These are phyloP conservation scores for Ennomos erosarius DNA, from an alignment of 2,888 invertebrate species.

Conservation along the genomic window DNA sequence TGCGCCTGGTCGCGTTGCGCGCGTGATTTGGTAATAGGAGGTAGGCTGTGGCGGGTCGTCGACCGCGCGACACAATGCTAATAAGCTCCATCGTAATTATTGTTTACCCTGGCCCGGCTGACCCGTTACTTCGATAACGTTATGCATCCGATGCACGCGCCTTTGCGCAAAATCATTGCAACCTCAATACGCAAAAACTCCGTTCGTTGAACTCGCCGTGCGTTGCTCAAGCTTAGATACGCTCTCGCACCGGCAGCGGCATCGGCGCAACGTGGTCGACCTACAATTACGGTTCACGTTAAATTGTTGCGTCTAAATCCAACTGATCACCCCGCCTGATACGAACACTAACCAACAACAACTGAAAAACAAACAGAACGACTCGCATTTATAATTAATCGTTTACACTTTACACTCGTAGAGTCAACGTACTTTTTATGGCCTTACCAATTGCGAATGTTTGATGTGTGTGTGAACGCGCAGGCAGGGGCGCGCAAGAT, in stretches of 20 bases:
- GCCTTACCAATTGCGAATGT: slow-evolving; percentile 46
- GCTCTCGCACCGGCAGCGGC: slow-evolving; percentile 35
- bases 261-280: slow-evolving; percentile 36
- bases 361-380: slow-evolving; percentile 27
- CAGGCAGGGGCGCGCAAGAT: slow-evolving; percentile 14
- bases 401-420: slow-evolving; percentile 24
- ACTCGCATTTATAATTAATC: slow-evolving; percentile 29
- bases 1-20: slow-evolving; percentile 39
- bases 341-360: slow-evolving; percentile 15
- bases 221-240: slow-evolving; percentile 40
- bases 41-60: slow-evolving; percentile 54
- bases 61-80: slow-evolving; percentile 64
- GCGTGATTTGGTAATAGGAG: slow-evolving; percentile 56
- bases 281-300: slow-evolving; percentile 37
- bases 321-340: slow-evolving; percentile 8
- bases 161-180: slow-evolving; percentile 65
- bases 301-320: slow-evolving; percentile 25
- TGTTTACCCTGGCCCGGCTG: slow-evolving; percentile 73
- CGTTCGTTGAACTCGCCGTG: slow-evolving; percentile 49
- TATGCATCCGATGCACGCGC: slow-evolving; percentile 45
- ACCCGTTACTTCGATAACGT: slow-evolving; percentile 55
- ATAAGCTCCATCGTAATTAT: slow-evolving; percentile 69
- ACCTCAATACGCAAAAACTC: slow-evolving; percentile 62
- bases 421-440: slow-evolving; percentile 52
- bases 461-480: slow-evolving; percentile 23